Evolutionary conservation across 2,113 vertebrate genomes (phyloP).

Genomic region (Chaetura pelagica): DNA sequence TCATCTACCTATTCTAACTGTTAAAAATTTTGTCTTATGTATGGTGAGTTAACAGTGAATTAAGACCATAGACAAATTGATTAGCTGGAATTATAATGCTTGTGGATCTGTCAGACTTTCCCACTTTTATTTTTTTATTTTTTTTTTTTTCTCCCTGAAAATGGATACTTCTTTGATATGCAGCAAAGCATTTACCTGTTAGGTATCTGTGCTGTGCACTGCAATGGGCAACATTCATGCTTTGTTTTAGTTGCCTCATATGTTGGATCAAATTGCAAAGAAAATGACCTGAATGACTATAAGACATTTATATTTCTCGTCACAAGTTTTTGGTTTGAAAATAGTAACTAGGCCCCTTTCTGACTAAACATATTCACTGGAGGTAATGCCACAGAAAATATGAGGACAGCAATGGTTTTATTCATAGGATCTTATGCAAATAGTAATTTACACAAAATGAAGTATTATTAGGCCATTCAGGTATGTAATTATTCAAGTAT

Average conservation of each 20-base stretch:
- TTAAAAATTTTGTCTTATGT: conserved; percentile 16
- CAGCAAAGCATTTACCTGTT: neutral
- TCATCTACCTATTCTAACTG: neutral
- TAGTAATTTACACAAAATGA: neutral
- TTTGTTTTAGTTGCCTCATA: conserved; percentile 8
- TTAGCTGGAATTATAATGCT: conserved; percentile 41
- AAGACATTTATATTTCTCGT: neutral
- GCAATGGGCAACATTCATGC: neutral
- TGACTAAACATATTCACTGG: neutral
- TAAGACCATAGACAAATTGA: conserved; percentile 7
- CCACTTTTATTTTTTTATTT: neutral
- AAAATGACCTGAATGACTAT: neutral
- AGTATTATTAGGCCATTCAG: neutral
- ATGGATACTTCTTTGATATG: neutral
- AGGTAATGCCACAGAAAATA: neutral
- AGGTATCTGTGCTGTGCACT: neutral
- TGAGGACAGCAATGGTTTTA: neutral
- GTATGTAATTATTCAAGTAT: neutral
- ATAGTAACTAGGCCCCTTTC: neutral
- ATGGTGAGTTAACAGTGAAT: neutral
- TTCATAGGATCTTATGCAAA: neutral
- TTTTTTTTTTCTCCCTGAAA: neutral
- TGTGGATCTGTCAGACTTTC: neutral
- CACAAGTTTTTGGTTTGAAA: neutral
- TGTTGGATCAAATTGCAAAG: neutral